Evolutionary conservation across 2,888 invertebrate species (phyloP).

Genomic region (Gymnocheta viridis): DNA sequence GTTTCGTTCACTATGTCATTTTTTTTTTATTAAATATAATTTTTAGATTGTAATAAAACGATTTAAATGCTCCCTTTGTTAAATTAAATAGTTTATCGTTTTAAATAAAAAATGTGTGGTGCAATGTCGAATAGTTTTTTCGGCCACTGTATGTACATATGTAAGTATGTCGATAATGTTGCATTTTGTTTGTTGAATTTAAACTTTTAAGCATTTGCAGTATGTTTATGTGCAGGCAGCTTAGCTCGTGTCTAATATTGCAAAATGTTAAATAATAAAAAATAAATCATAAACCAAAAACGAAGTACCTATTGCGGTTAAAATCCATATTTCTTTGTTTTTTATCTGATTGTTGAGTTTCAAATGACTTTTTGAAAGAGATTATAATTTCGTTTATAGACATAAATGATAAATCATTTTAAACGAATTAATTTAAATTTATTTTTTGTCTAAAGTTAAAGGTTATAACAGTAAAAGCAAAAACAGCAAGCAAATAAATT

Average conservation of each 20-base stretch:
- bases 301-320: not conserved
- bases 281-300: slow-evolving; percentile 14
- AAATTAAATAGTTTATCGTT: too few species aligned
- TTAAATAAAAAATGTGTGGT: too few species aligned
- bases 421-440: not conserved
- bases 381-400: slow-evolving; percentile 19
- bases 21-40: too few species aligned
- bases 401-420: slow-evolving; percentile 29
- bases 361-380: slow-evolving; percentile 4
- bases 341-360: not conserved
- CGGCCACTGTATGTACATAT: too few species aligned
- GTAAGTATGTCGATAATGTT: too few species aligned
- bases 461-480: not conserved
- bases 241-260: slow-evolving; percentile 39
- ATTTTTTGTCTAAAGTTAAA: not conserved
- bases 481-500: slow-evolving; percentile 16
- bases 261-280: slow-evolving; percentile 16
- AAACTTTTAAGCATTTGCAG: too few species aligned
- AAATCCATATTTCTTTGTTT: not conserved
- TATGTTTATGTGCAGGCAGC: not conserved
- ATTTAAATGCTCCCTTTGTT: too few species aligned
- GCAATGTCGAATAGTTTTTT: too few species aligned
- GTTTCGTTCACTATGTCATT: too few species aligned
- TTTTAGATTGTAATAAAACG: too few species aligned
- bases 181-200: too few species aligned